Evolutionary conservation across 2,888 invertebrate species (phyloP), one percentile per base, ranked within the genome.

Genomic region (Macropis europaea): DNA sequence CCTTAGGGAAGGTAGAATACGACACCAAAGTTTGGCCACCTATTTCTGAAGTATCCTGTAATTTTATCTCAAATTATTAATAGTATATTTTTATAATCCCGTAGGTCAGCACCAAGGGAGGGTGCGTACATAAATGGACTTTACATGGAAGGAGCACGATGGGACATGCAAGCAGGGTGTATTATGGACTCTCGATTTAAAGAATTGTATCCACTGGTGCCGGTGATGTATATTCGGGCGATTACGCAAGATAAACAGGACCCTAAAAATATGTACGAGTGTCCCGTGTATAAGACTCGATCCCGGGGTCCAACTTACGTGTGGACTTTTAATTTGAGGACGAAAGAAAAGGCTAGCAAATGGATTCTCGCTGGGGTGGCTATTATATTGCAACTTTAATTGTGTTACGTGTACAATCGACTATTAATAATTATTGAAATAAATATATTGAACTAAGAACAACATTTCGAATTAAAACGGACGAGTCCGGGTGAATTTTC

Each of bases 321-420:
- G 9, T 98, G 98, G 98, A 97, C 97, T 0, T 98, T 99, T 89
- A 97, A 97, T 90, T 91, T 99, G 68, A 96, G 95, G 91, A 96
- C 96, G 11, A 96, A 94, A 87, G 97, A 97, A 83, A 96, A 95
- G 81, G 93, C 97, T 0, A 94, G 96, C 0, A 97, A 97, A 85
- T 99, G 98, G 98, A 95, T 96, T 5, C 91, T 99, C 43, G 98
- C 96, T 2, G 98, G 99, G 2, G 98, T 98, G 0, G 97, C 97
- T 2, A 92, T 99, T 40, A 90, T 99, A 50, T 92, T 99, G 48
- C 97, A 97, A 87, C 94, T 95, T 74, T 97, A 66, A 56, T 13
- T 38, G 5, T 40, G 6, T 17, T 60, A 7, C 13, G 3, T 30
- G n/a, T 22, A 30, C 28, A 19, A 19, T 48, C 19, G n/a, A 3